Evolutionary conservation across 2,888 invertebrate species (phyloP).

Genomic region (Phasia obesa): DNA sequence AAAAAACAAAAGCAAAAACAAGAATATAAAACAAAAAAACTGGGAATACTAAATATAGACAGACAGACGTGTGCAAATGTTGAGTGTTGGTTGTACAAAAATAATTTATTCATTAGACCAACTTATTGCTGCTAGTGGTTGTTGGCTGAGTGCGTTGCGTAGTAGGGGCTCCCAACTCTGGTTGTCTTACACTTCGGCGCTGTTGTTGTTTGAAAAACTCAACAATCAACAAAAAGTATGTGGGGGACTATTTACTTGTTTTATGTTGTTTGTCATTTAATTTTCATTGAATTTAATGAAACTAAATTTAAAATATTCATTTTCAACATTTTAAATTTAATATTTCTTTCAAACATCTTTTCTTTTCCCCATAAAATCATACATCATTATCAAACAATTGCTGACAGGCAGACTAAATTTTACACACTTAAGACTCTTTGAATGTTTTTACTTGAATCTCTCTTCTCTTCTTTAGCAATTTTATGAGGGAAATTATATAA

Average conservation of each 20-base stretch:
- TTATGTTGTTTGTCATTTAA: conserved; percentile 23
- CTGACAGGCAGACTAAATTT: conserved; percentile 50
- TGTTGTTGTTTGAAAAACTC: background rate
- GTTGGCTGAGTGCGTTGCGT: conserved; percentile 1
- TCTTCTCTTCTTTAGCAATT: conserved; percentile 2
- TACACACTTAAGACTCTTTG: conserved; percentile 7
- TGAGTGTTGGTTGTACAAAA: conserved; percentile 43
- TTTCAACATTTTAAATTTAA: conserved; percentile 30
- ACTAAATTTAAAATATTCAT: conserved; percentile 39
- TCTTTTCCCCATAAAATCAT: conserved; percentile 37
- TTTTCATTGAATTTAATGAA: conserved; percentile 39
- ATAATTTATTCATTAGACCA: conserved; percentile 70
- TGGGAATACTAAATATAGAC: conserved; percentile 48
- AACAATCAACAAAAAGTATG: conserved; percentile 10
- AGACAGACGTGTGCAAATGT: conserved; percentile 63
- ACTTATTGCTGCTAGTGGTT: conserved; percentile 49
- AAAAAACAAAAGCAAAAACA: conserved; percentile 1
- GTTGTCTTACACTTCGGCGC: background rate
- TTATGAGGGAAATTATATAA: background rate
- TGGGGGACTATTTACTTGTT: conserved; percentile 58
- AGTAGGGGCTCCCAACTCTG: conserved; percentile 24
- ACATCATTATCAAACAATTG: conserved; percentile 69
- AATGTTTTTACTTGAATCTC: background rate
- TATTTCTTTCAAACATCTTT: conserved; percentile 32
- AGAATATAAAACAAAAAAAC: conserved; percentile 2